Percentiles rank a stretch among this genome's conserved stretches.
These are phyloP conservation scores for Oreotrochilus melanogaster DNA, from an alignment of 2,113 vertebrate genomes.

Conservation along the genomic window DNA sequence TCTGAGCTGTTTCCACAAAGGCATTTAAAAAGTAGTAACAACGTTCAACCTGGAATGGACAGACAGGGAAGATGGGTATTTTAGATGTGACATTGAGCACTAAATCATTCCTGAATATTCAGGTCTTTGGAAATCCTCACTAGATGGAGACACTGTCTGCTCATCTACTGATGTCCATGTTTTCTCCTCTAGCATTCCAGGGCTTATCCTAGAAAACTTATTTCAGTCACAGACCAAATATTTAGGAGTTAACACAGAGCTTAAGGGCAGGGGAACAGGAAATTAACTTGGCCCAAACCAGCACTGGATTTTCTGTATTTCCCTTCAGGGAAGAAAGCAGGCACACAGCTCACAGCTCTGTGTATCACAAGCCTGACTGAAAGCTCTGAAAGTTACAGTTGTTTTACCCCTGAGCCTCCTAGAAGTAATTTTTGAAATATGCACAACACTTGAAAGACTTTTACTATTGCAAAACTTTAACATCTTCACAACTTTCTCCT, in stretches of 20 bases:
- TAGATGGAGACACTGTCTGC: background rate
- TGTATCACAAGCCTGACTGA: background rate
- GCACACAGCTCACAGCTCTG: background rate
- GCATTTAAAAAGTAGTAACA: conserved; percentile 94
- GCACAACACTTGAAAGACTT: fast-evolving
- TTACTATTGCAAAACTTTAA: background rate
- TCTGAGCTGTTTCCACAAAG: conserved; percentile 92
- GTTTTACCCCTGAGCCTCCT: fast-evolving
- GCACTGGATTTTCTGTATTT: background rate
- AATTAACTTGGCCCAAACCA: background rate
- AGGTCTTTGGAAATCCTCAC: background rate
- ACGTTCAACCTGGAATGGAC: conserved; percentile 86
- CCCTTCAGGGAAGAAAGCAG: background rate
- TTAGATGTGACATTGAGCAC: background rate
- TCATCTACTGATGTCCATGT: background rate
- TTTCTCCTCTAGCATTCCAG: background rate
- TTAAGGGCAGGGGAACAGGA: background rate
- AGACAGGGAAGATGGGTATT: background rate
- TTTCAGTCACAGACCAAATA: background rate
- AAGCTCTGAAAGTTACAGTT: background rate
- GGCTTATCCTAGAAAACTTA: background rate
- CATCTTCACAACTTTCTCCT: background rate
- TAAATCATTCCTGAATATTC: background rate
- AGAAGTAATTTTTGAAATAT: fast-evolving
- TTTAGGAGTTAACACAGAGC: background rate